Evolutionary conservation across 2,888 invertebrate genomes (phyloP), one percentile per base, ranked within the genome.

Genomic region (Lucinisca nassula): DNA sequence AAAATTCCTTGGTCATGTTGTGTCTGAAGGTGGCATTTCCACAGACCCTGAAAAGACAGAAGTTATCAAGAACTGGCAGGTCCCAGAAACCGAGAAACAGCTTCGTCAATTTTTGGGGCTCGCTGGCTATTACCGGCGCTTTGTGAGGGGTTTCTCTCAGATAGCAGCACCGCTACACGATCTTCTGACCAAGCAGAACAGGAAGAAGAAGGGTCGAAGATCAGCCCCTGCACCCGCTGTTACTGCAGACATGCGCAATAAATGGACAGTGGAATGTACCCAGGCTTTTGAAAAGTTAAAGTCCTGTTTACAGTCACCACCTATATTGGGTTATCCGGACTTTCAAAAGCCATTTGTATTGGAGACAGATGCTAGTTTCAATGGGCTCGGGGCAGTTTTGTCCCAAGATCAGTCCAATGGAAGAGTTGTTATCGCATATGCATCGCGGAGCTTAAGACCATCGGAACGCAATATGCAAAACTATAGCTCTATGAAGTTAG

Each of bases 401-500:
- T 91, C 87, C 3, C 91, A 91, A 74, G 72, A 89, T 17, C 79
- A 91, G 77, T 72, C 73, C 49, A 30, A 77, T 27, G 38, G 74
- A 24, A 24, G 24, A 24, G 51, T 76, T 0, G 91, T 92, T 4
- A 84, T 92, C n/a, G 85, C 85, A 10, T 87, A 90, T 81, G 89
- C 90, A 1, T 85, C 90, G 27, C 67, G 89, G 74, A 35, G 55
- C 45, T 78, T 91, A 38, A 74, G 87, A 49, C 74, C 81, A 32
- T 30, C 76, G 45, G 91, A 90, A 58, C 45, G 85, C 27, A 92
- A 91, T 73, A 85, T 83, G 75, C 37, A 77, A 12, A 82, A 86
- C 30, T 92, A 86, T 51, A 91, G 91, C 72, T 70, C 67, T 27
- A 80, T 87, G 77, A 92, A 89, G 37, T 73, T 90, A 32, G 90